Evolutionary conservation across 1,140 invertebrate species (phyloP).

Genomic region (Galendromus occidentalis): DNA sequence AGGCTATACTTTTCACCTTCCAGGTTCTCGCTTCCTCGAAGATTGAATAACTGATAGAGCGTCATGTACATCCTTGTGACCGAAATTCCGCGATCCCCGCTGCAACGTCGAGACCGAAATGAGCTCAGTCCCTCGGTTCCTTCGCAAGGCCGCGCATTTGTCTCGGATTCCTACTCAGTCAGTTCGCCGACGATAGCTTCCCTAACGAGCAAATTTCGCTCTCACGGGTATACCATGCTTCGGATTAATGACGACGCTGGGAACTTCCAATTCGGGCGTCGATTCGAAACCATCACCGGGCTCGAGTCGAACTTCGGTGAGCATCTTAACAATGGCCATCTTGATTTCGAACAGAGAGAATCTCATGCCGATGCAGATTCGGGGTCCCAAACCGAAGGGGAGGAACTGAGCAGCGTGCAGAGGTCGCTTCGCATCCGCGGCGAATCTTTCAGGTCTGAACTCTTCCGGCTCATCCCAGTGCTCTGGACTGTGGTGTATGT

Average conservation of each 20-base stretch:
- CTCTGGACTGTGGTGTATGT: constrained; percentile 25
- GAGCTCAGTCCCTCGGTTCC: no score
- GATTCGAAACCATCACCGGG: constrained; percentile 16
- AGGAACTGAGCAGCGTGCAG: constrained; percentile 23
- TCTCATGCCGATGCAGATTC: constrained; percentile 29
- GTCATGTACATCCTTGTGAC: no score
- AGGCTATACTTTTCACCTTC: no score
- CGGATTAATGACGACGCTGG: constrained; percentile 22
- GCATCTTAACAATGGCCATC: constrained; percentile 23
- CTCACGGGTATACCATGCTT: constrained; percentile 20
- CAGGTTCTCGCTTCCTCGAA: no score
- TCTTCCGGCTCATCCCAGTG: constrained; percentile 27
- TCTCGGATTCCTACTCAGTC: no score
- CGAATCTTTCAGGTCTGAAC: constrained; percentile 33
- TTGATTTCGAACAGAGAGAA: constrained; percentile 28
- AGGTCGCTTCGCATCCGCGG: constrained; percentile 15
- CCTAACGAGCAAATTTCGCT: constrained; percentile 11
- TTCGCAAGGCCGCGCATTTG: no score
- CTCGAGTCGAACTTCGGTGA: constrained; percentile 22
- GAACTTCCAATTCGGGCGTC: constrained; percentile 17
- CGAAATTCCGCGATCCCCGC: no score
- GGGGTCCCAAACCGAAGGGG: constrained; percentile 30
- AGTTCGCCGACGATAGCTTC: no score
- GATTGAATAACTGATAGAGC: no score
- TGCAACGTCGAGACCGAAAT: no score